A percentile compares a stretch with the other conserved stretches of the same genome.
Conservation (phyloP, 2,113 vertebrate genomes). For the Caretta caretta region DNA sequence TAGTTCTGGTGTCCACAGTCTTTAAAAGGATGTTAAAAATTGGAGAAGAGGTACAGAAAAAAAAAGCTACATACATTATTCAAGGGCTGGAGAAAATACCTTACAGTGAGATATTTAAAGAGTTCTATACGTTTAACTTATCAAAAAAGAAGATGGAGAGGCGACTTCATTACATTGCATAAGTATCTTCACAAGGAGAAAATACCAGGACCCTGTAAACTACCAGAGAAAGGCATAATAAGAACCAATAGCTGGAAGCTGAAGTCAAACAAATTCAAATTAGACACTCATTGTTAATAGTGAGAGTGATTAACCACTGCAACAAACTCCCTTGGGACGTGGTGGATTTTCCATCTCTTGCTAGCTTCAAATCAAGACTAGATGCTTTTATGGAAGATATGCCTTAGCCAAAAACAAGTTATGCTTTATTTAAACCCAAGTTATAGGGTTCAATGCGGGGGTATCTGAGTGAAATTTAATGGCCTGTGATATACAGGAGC, state of each 20-base stretch:
- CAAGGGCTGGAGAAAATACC: neutral
- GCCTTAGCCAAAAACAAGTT: neutral
- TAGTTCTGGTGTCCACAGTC: accelerated
- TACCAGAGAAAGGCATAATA: neutral
- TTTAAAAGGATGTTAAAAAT: neutral
- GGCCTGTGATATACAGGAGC: neutral
- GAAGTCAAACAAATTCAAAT: slow-evolving; percentile 36
- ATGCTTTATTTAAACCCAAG: neutral
- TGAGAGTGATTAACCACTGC: neutral
- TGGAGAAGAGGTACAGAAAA: neutral
- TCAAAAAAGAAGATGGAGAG: neutral
- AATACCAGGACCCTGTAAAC: neutral
- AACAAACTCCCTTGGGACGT: neutral
- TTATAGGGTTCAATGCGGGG: neutral
- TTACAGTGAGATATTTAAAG: neutral
- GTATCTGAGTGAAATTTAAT: neutral
- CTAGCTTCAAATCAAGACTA: neutral
- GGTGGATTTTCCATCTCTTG: neutral
- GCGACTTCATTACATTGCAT: neutral
- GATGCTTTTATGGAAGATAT: neutral
- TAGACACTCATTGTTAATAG: neutral
- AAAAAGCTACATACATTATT: no score
- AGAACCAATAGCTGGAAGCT: slow-evolving; percentile 17
- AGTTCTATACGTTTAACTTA: neutral
- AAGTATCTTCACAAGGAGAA: slow-evolving; percentile 26